phyloP scores from a whole-genome alignment of 2,888 invertebrate species.

The Hirtodrosophila confusa region DNA sequence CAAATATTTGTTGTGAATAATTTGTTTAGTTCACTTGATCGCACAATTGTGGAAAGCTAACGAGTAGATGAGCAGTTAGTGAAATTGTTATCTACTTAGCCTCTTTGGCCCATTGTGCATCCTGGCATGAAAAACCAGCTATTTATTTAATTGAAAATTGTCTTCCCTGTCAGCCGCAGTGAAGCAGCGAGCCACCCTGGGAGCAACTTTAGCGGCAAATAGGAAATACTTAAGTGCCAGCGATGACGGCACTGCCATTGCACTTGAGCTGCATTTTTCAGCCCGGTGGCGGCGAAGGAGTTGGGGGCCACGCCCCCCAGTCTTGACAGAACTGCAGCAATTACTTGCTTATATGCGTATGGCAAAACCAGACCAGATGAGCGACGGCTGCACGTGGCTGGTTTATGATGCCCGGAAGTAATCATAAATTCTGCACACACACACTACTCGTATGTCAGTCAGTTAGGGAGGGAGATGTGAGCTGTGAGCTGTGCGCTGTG shows the following conservation, averaged over 20 bases:
- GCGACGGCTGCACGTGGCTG: conserved; percentile 59
- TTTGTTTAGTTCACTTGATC: conserved; percentile 9
- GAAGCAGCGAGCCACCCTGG: conserved; percentile 33
- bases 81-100: neutral
- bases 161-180: conserved; percentile 70
- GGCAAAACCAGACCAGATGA: conserved; percentile 44
- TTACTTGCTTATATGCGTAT: conserved; percentile 69
- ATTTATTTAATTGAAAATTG: conserved; percentile 79
- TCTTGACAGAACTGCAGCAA: conserved; percentile 68
- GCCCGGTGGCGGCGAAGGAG: conserved; percentile 43
- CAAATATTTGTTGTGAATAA: conserved; percentile 33
- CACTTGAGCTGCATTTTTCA: conserved; percentile 55
- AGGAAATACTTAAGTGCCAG: conserved; percentile 51
- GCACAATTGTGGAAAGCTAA: neutral
- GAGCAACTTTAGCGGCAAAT: conserved; percentile 47
- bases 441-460: conserved; percentile 31
- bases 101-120: conserved; percentile 49
- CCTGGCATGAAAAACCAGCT: conserved; percentile 56
- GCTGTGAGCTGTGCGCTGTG: conserved; percentile 28
- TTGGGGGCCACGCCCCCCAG: conserved; percentile 28
- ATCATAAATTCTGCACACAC: conserved; percentile 72
- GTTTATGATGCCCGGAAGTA: conserved; percentile 73
- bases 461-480: conserved; percentile 32
- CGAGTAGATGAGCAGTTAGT: too few relatives aligned
- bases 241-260: conserved; percentile 33